phyloP scores from a whole-genome alignment of 2,888 invertebrate genomes.

The Agriopis leucophaearia region DNA sequence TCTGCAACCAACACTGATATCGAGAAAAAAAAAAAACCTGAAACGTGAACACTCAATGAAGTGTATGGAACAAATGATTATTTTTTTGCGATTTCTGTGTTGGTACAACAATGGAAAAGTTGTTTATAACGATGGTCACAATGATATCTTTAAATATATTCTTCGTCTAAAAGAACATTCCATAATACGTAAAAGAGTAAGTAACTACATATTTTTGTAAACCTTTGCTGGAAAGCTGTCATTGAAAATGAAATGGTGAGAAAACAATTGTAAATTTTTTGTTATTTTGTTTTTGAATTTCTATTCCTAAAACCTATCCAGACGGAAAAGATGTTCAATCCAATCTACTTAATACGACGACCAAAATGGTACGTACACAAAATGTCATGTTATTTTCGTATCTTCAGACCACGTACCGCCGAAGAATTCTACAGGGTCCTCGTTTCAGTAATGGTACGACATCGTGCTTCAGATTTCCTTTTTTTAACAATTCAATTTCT shows the following conservation, averaged over 20 bases:
- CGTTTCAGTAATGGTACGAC: conserved; percentile 63
- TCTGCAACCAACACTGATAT: too few species aligned
- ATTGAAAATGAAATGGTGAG: not conserved
- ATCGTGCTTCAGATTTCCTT: conserved; percentile 54
- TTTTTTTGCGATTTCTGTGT: too few species aligned
- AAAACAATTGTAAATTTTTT: too few species aligned
- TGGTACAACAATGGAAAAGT: too few species aligned
- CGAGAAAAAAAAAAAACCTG: too few species aligned
- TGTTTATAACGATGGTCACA: too few species aligned
- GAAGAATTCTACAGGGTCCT: conserved; percentile 51
- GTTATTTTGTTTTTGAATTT: not conserved
- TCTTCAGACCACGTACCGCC: conserved; percentile 27
- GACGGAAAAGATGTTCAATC: conserved; percentile 11
- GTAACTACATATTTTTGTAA: too few species aligned
- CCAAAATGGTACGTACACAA: conserved; percentile 7
- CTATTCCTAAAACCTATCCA: not conserved
- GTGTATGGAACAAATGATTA: too few species aligned
- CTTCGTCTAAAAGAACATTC: too few species aligned
- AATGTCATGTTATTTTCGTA: conserved; percentile 31
- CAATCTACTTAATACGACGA: conserved; percentile 30
- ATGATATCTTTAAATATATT: too few species aligned
- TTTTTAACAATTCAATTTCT: conserved; percentile 59
- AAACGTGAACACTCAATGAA: too few species aligned
- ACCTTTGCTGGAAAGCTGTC: not conserved
- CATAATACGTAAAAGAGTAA: too few species aligned